Conservation (phyloP, 2,113 vertebrate species). For the Psammodynastes pulverulentus region DNA sequence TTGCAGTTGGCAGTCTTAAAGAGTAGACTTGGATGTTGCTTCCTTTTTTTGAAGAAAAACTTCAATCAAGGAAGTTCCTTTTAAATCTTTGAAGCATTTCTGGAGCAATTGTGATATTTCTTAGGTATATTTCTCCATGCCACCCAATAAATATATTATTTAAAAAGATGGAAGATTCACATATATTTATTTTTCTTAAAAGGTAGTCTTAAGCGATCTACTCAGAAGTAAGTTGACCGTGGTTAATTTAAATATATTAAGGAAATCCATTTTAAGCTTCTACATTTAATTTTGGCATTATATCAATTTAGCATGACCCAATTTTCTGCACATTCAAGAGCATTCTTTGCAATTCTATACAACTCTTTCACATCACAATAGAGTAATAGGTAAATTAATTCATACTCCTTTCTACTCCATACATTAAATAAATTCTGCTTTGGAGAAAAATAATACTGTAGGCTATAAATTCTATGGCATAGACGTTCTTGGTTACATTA, state of each 20-base stretch:
- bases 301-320: not conserved
- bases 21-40: not conserved
- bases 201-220: not conserved
- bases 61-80: too few relatives aligned
- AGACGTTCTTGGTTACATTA: not conserved
- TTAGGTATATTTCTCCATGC: not conserved
- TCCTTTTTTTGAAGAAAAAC: not conserved
- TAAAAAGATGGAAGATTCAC: not conserved
- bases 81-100: not conserved
- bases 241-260: not conserved
- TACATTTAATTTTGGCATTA: not conserved
- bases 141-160: not conserved
- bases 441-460: not conserved
- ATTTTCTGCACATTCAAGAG: not conserved
- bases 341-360: not conserved
- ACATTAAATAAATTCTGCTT: not conserved
- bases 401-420: not conserved
- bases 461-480: not conserved
- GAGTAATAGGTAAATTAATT: not conserved
- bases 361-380: not conserved
- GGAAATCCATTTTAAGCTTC: not conserved
- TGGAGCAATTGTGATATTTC: not conserved
- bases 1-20: not conserved
- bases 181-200: not conserved
- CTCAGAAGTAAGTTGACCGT: not conserved